Evolutionary conservation across 1,140 invertebrate species (phyloP), one percentile per base, ranked within the genome.

Genomic region (Trialeurodes vaporariorum): DNA sequence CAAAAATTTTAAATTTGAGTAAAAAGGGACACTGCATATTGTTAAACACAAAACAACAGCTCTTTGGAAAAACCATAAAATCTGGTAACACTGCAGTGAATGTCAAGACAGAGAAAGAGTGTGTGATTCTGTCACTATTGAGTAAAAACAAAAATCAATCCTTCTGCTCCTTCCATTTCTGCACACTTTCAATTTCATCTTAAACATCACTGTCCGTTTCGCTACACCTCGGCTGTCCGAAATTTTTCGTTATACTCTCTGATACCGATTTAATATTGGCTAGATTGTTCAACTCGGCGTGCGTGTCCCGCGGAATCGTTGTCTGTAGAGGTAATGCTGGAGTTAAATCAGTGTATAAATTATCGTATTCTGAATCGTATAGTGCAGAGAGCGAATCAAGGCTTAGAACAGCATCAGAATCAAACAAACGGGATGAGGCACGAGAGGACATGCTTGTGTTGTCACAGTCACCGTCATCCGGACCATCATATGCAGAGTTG

Each of bases 391-490:
- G 34, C 5, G 34, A 49, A 49, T 49, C 34, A 5, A 49, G 34
- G 34, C 34, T 49, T 17, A 49, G 34, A 17, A 49, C 34, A 49
- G 34, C 85, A 73, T 89, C 87, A 1, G 86, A 87, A 74, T 89
- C 87, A 71, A 89, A 84, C 23, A 89, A 83, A 21, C 89, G 83
- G 12, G 88, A 91, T 61, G 89, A 91, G 11, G 90, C 89, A 66
- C 90, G 79, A 0, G 87, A 89, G 64, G 86, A 88, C 69, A 90
- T 86, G 27, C 88, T 88, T 25, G 89, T 90, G 72, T 87, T 87
- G 75, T 89, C 87, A 22, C 75, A 77, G 59, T 79, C 79, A 25
- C 71, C 71, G 65, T 77, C 76, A 27, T 77, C 76, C 71, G 84
- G 85, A 66, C 69, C 71, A 22, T 73, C 71, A 1, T 61, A 69